phyloP scores from a whole-genome alignment of 1,140 invertebrate genomes.

The Cheumatopsyche charites region DNA sequence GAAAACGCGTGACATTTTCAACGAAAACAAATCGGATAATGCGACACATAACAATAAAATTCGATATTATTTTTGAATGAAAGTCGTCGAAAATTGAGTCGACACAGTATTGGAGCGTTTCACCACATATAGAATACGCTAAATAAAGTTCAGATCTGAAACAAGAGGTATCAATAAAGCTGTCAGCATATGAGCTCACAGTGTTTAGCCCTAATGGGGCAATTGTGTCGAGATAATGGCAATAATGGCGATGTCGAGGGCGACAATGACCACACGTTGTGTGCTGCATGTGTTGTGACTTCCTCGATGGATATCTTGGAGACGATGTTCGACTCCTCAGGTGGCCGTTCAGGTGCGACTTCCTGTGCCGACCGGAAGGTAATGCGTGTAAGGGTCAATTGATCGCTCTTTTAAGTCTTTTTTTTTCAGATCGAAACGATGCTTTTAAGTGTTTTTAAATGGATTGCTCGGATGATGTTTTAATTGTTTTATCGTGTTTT shows the following conservation, averaged over 20 bases:
- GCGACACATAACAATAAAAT: too few species aligned
- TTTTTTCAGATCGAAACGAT: too few species aligned
- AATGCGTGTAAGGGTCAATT: neutral
- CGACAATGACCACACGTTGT: conserved; percentile 1
- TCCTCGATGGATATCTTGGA: conserved; percentile 1
- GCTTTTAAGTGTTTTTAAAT: too few species aligned
- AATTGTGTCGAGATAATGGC: conserved; percentile 17
- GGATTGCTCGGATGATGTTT: too few species aligned
- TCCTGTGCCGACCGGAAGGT: neutral
- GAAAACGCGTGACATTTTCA: too few species aligned
- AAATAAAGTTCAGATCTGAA: neutral
- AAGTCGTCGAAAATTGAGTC: too few species aligned
- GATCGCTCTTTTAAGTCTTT: too few species aligned
- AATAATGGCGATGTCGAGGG: conserved; percentile 16
- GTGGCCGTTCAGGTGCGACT: conserved; percentile 7
- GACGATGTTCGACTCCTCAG: conserved; percentile 7
- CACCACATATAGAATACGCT: too few species aligned
- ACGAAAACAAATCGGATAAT: too few species aligned
- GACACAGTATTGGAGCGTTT: too few species aligned
- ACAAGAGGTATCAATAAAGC: neutral
- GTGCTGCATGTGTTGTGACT: neutral
- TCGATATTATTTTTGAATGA: too few species aligned
- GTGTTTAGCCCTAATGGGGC: conserved; percentile 5
- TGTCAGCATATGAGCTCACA: neutral
- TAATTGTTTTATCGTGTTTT: too few species aligned